phyloP scores from a whole-genome alignment of 2,888 invertebrate species.

The Amiota minor region DNA sequence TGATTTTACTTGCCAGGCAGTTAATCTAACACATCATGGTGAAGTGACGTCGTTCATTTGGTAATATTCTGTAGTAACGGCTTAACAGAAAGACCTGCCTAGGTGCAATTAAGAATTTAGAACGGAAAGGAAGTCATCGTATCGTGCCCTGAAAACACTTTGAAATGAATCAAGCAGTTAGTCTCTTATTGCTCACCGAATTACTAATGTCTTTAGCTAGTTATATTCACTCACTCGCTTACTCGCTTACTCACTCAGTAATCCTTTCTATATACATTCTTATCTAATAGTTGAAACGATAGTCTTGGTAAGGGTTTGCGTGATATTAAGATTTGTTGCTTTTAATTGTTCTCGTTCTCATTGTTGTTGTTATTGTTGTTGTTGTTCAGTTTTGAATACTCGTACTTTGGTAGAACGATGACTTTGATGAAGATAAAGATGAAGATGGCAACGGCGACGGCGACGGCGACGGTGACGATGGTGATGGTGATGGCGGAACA shows the following conservation, averaged over 20 bases:
- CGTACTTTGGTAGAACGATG: too few species aligned
- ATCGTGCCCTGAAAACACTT: constrained; percentile 36
- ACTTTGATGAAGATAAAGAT: too few species aligned
- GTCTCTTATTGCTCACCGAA: constrained; percentile 18
- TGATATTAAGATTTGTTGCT: constrained; percentile 68
- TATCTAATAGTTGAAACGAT: not conserved
- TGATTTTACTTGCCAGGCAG: constrained; percentile 65
- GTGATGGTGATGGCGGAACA: constrained; percentile 22
- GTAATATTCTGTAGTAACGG: constrained; percentile 43
- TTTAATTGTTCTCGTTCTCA: too few species aligned
- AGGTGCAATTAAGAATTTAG: constrained; percentile 69
- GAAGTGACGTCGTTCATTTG: constrained; percentile 30
- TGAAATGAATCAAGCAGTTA: not conserved
- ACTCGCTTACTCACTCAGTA: not conserved
- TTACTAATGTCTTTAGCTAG: not conserved
- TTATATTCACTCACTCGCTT: too few species aligned
- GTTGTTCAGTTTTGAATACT: too few species aligned
- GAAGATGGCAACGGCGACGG: too few species aligned
- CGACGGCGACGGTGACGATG: constrained; percentile 49
- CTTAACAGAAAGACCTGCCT: constrained; percentile 64
- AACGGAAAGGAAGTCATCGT: constrained; percentile 49
- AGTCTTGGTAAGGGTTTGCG: constrained; percentile 50
- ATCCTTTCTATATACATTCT: constrained; percentile 39
- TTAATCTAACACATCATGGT: constrained; percentile 69
- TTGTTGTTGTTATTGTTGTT: too few species aligned